Conservation (phyloP, 2,797 vertebrate species). For the Echiichthys vipera region DNA sequence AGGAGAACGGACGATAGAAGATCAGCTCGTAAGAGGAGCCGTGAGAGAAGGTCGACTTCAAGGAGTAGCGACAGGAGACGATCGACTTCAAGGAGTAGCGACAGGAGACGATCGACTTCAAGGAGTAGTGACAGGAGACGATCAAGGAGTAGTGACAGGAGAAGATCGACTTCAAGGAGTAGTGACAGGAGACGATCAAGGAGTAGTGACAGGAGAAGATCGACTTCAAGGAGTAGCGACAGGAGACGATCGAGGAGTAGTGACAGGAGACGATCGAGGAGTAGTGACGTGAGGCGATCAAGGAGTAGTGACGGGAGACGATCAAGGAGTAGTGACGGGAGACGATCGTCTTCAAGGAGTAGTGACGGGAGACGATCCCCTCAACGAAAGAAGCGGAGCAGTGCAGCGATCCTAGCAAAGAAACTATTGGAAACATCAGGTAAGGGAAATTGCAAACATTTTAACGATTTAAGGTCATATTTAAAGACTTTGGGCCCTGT, state of each 20-base stretch:
- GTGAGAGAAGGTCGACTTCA: background rate
- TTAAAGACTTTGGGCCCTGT: background rate
- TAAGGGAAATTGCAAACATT: constrained; percentile 34
- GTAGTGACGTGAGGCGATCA: too few species aligned
- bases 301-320: background rate
- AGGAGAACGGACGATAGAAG: background rate
- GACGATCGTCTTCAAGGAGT: background rate
- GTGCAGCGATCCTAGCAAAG: constrained; percentile 74
- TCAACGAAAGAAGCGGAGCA: constrained; percentile 25
- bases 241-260: background rate
- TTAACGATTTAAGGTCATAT: background rate
- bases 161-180: background rate
- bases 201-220: too few species aligned
- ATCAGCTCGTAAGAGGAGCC: background rate
- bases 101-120: background rate
- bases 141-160: background rate
- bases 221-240: background rate
- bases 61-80: background rate
- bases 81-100: background rate
- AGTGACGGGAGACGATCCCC: background rate
- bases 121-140: background rate
- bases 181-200: background rate
- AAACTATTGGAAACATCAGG: constrained; percentile 80
- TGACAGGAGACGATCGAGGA: background rate
- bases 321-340: background rate